Conservation (phyloP, 2,113 vertebrate genomes). For the Ageneiosus marmoratus region DNA sequence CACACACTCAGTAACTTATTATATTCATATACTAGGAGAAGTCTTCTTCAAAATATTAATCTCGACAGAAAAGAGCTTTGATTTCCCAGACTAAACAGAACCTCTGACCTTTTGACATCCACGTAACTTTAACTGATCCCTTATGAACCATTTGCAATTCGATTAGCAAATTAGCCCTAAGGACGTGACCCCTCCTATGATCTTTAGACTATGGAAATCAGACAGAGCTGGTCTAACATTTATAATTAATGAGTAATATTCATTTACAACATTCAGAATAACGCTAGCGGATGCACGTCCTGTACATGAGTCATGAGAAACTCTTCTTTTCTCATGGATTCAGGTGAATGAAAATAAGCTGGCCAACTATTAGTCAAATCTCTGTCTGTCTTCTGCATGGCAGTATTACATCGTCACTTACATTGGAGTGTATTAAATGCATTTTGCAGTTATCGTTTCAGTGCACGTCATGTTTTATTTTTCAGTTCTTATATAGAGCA, state of each 20-base stretch:
- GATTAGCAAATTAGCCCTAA: conserved; percentile 63
- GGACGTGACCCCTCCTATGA: conserved; percentile 54
- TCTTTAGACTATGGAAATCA: conserved; percentile 64
- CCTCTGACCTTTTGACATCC: conserved; percentile 65
- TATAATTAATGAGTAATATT: conserved; percentile 63
- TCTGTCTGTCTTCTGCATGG: neutral
- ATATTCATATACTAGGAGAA: neutral
- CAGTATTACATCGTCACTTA: conserved; percentile 22
- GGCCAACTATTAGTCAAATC: neutral
- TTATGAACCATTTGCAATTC: conserved; percentile 68
- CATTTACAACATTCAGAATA: conserved; percentile 36
- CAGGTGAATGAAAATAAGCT: conserved; percentile 29
- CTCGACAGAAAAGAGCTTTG: conserved; percentile 11
- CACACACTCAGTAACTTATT: neutral
- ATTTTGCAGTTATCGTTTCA: neutral
- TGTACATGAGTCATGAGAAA: conserved; percentile 18
- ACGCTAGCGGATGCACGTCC: neutral
- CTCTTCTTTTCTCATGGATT: conserved; percentile 9
- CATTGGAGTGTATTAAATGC: neutral
- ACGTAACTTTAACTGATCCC: conserved; percentile 53
- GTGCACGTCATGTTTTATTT: neutral
- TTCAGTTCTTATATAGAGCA: neutral
- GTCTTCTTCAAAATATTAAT: conserved; percentile 5
- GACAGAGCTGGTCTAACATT: conserved; percentile 63
- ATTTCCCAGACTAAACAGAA: conserved; percentile 24